Evolutionary conservation across 2,113 vertebrate genomes (phyloP).

Genomic region (Cryptotis parvus): DNA sequence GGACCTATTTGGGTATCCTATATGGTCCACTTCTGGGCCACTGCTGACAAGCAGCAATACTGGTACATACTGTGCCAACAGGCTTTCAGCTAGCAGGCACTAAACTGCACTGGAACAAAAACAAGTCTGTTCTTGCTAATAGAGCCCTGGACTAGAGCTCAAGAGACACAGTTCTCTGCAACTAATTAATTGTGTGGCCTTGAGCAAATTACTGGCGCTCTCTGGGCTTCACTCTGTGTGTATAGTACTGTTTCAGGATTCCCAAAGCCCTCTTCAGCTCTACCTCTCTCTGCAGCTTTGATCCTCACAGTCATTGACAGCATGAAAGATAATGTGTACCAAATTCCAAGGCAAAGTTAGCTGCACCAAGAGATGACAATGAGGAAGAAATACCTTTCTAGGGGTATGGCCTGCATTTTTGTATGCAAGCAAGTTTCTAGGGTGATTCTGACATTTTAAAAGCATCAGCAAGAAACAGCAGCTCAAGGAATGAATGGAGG

Average conservation of each 20-base stretch:
- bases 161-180: background rate
- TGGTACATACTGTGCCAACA: background rate
- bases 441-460: conserved; percentile 72
- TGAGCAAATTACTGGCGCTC: background rate
- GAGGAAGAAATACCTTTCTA: conserved; percentile 56
- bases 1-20: conserved; percentile 10
- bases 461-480: conserved; percentile 48
- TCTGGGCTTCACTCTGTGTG: background rate
- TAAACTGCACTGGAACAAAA: conserved; percentile 6
- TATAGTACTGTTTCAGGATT: background rate
- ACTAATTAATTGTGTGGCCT: conserved; percentile 44
- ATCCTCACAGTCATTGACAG: background rate
- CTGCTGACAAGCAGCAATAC: too few species aligned
- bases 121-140: background rate
- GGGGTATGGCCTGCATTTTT: background rate
- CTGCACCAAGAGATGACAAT: conserved; percentile 49
- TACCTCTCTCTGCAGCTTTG: background rate
- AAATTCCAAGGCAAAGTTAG: conserved; percentile 36
- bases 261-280: background rate
- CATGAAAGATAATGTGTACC: background rate
- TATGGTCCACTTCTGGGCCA: background rate
- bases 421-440: conserved; percentile 38
- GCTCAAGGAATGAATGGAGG: conserved; percentile 47
- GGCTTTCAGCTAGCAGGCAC: background rate
- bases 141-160: background rate